Base-by-base conservation (phyloP, 2,113 vertebrate genomes). In the Epinephelus cyanopodus region DNA sequence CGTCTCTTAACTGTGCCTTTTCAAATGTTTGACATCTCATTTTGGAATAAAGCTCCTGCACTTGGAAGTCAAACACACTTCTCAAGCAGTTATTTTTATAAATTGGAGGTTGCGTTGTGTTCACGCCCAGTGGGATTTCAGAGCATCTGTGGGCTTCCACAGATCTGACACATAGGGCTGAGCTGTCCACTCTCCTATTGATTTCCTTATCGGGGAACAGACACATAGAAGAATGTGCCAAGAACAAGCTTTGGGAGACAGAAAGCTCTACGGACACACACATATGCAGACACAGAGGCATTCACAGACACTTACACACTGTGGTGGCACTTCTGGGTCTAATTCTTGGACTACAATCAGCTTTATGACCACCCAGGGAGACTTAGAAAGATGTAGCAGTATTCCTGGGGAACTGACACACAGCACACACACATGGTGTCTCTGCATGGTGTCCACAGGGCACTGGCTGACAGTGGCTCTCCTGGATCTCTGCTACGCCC, bases 181-280 rank as follows among this genome's bases (percentile, higher is more conserved):
- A 87, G 73, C 83, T 85, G 90, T 92, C 82, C 88, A 88, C 88
- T 79, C 77, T 39, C 7, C 75, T 86, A 90, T 92, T 88, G 90
- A 92, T 92, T 90, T 81, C 79, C 84, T 89, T 87, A 84, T 92
- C 89, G 82, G 82, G 69, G 47, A 83, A 74, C 33, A 74, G 87
- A 87, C 88, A 88, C 79, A 84, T 79, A 79, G 84, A 68, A 78
- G 74, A 87, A 37, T 37, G 33, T 69, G 87, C 47, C 19, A 25
- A 48, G 83, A 87, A 83, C 62, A 76, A 80, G 89, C 69, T 85
- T 6, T 82, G 78, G 74, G 74, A 29, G 12, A 81, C 14, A 48
- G 17, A 70, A 81, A 72, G 64, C 81, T 82, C 81, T 29, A 13
- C 13, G 47, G 73, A 77, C 23, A 42, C 60, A 72, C 73, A 52